Percentiles rank a stretch among this genome's conserved stretches.
These are phyloP conservation scores for Carcina quercana DNA, from an alignment of 2,888 invertebrate genomes.

Conservation along the genomic window DNA sequence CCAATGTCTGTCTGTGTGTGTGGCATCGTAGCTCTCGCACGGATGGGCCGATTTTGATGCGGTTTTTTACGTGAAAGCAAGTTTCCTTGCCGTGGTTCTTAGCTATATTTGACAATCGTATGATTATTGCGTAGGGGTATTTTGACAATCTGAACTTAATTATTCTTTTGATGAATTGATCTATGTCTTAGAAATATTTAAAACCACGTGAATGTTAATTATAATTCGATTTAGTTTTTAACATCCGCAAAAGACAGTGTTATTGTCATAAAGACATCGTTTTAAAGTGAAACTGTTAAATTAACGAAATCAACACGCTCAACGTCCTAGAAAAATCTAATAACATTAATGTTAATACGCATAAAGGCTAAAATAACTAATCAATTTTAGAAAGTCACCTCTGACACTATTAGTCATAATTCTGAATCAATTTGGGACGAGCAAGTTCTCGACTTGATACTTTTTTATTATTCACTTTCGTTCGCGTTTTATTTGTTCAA, in stretches of 20 bases:
- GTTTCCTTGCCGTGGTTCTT: too few species aligned
- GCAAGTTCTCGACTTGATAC: constrained; percentile 1
- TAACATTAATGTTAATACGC: constrained; percentile 1
- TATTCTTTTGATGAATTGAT: too few species aligned
- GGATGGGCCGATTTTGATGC: too few species aligned
- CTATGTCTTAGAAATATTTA: too few species aligned
- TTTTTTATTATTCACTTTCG: constrained; percentile 4
- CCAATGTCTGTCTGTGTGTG: too few species aligned
- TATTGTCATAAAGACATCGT: constrained; percentile 1
- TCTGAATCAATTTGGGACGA: constrained; percentile 1
- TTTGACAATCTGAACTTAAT: too few species aligned
- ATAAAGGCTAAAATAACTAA: background rate
- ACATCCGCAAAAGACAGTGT: background rate
- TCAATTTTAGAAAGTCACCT: constrained; percentile 8
- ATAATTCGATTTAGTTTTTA: too few species aligned
- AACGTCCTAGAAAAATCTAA: background rate
- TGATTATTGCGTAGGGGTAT: too few species aligned
- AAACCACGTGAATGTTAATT: too few species aligned
- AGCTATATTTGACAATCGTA: too few species aligned
- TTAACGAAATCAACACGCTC: background rate
- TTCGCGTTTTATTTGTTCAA: background rate
- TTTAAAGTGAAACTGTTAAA: constrained; percentile 1
- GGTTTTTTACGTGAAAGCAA: too few species aligned
- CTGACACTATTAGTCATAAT: constrained; percentile 10
- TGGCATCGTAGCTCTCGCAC: too few species aligned